These are phyloP conservation scores for Anthopleura xanthogrammica DNA, from an alignment of 92 coral and sea anemone species.

Conservation along the genomic window DNA sequence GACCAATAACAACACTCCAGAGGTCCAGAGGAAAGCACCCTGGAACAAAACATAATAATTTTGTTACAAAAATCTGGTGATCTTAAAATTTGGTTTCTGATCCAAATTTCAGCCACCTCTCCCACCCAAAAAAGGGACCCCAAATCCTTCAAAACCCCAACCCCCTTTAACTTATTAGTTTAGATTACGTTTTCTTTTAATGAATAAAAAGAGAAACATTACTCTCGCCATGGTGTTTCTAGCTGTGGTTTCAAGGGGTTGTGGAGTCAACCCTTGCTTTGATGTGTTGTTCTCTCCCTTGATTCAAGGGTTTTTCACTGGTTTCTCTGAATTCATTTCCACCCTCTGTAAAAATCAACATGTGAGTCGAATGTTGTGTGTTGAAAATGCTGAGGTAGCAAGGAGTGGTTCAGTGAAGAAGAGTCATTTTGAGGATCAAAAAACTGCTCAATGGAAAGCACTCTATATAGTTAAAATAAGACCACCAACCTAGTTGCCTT, in stretches of 20 bases:
- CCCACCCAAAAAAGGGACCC: too few species aligned
- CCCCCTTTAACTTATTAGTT: neutral
- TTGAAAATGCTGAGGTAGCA: neutral
- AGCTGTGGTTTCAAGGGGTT: neutral
- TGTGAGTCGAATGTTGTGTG: neutral
- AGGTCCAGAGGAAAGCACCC: conserved; percentile 48
- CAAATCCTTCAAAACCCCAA: too few species aligned
- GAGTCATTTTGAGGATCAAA: neutral
- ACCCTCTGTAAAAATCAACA: neutral
- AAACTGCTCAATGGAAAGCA: too few species aligned
- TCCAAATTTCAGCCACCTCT: neutral
- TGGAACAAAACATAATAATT: conserved; percentile 1
- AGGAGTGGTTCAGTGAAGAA: neutral
- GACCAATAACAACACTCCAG: conserved; percentile 62
- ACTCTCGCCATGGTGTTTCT: too few species aligned
- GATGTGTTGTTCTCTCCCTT: neutral
- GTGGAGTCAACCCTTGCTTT: too few species aligned
- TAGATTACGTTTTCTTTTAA: too few species aligned
- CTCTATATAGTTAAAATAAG: neutral
- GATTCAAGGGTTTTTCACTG: neutral
- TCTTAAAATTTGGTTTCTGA: neutral
- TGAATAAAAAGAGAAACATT: too few species aligned
- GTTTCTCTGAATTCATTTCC: neutral
- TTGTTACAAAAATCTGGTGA: neutral
- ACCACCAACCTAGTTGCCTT: conserved; percentile 26